Base-by-base conservation (phyloP, 2,888 invertebrate genomes). In the Stramonita haemastoma region DNA sequence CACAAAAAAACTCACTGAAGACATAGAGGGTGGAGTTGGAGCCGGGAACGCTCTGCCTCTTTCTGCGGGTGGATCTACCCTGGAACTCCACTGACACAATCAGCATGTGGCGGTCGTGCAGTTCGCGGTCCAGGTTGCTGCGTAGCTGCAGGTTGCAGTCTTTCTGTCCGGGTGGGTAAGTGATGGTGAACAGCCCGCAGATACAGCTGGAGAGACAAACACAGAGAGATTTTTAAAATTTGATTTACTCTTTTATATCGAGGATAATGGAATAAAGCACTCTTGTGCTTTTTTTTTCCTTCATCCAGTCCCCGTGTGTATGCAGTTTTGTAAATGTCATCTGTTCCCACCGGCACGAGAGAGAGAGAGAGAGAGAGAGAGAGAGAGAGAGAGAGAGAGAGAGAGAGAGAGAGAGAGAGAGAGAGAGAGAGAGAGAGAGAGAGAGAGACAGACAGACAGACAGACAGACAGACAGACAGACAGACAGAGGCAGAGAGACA, bases 111-210 rank as follows among this genome's bases (percentile, higher is more conserved):
- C 96, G 93, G 97, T 97, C n/a, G 98, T 97, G 81, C 0, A 97
- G 97, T 90, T 94, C 99, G 95, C 97, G 98, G 95, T 99, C 98
- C 60, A 99, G 96, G 1, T 93, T 90, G 57, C 93, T 92, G 94
- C 97, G 97, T 46, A 98, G 96, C 93, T 97, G 97, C 46, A 99
- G 96, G 0, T 98, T 98, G 94, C 99, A 99, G 94, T 98, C 98
- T 90, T 98, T 97, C 90, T 98, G 98, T 92, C 97, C 97, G 2
- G 8, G 46, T 46, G 46, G 46, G 46, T 2, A 46, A 46, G 46
- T 46, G 46, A 46, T 46, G 8, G 46, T 46, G 46, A 46, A 46
- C 2, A 46, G 46, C 46, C 46, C 8, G 46, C 46, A 46, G 2
- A 5, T 8, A 46, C n/a, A n/a, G n/a, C n/a, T n/a, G n/a, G n/a